These are phyloP conservation scores for Cheirogaleus medius DNA, from an alignment of 2,113 vertebrate species.

Conservation along the genomic window DNA sequence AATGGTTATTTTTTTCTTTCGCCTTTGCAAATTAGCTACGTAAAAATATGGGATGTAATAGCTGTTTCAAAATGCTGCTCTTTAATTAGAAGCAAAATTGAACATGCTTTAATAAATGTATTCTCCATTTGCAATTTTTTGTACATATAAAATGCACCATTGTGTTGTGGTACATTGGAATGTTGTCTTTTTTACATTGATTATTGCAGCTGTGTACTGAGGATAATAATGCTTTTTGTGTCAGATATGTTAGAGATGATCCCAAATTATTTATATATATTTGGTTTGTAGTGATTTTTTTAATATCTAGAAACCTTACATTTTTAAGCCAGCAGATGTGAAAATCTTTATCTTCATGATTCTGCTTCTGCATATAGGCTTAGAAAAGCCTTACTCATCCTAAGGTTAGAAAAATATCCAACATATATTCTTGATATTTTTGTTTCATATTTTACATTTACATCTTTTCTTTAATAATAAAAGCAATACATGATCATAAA, in stretches of 20 bases:
- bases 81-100: conserved; percentile 2
- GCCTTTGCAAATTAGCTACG: neutral
- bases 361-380: neutral
- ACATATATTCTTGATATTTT: neutral
- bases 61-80: neutral
- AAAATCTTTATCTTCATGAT: neutral
- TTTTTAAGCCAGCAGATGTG: neutral
- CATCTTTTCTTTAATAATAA: conserved; percentile 21
- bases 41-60: neutral
- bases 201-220: neutral
- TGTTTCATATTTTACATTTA: neutral
- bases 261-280: neutral
- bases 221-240: neutral
- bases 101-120: neutral
- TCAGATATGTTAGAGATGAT: neutral
- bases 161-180: neutral
- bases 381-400: neutral
- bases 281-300: neutral
- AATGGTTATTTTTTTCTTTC: neutral
- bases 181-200: neutral
- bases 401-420: neutral
- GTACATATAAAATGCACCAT: neutral
- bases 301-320: neutral
- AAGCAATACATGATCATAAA: neutral
- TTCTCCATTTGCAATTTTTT: neutral